Base-by-base conservation (phyloP, 2,797 vertebrate species). In the Hyperoplus lanceolatus region DNA sequence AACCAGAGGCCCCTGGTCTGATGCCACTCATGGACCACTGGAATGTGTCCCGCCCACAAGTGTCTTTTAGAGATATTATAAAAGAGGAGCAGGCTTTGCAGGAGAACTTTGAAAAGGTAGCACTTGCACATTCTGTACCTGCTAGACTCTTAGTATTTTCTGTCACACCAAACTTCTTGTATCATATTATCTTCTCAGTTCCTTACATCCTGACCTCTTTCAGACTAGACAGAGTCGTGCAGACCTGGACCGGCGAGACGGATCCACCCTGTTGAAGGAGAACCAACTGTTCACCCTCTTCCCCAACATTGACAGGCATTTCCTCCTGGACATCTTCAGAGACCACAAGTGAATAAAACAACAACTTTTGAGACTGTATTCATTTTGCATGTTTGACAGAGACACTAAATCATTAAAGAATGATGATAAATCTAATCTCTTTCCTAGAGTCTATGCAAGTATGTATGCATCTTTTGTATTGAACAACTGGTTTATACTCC, bases 51-150 rank as follows among this genome's bases (percentile, higher is more conserved):
- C 96, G 66, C 73, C 95, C 94, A 39, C 96, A 94, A 59, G 95
- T 99, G 46, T 99, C 97, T 77, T 96, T 99, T 9, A 93, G 97
- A 83, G 93, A 97, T 84, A 99, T 99, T 86, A 99, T 99, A 92
- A 96, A 96, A 3, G 98, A 99, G 93, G 97, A 99, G 92, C 96
- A 96, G 81, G 96, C 96, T 2, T 92, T 98, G 73, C 97, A 99
- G 90, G 90, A 97, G 68, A 97, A 93, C 21, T 80, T 96, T 59
- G 91, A 96, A 64, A 94, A 96, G 96, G 98, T 99, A 96, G 66
- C 1, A 0, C 2, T 10, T 6, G 6, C 6, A 4, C 6, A 4
- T 29, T 2, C 7, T 60, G n/a, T 11, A 66, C 29, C 12, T 67
- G 43, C 5, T 29, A 10, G n/a, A 43, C 11, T 11, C 29, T 16